Base-by-base conservation (phyloP, 2,888 invertebrate species). In the Xiphydria camelus region DNA sequence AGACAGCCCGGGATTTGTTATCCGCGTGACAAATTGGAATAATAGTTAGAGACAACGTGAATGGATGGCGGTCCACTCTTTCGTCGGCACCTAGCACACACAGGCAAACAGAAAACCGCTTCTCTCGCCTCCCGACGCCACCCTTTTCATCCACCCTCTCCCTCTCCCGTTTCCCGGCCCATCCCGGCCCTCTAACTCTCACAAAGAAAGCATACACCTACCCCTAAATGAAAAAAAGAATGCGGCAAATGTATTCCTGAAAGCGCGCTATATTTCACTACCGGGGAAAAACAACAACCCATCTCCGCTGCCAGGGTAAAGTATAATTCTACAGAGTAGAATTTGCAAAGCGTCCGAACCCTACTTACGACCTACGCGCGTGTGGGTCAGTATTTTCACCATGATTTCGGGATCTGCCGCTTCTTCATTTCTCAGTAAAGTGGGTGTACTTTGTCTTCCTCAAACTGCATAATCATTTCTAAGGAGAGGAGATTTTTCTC, bases 31-130 rank as follows among this genome's bases (percentile, higher is more conserved):
- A 42, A 42, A 42, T 42, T 25, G 25, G 35, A 36, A 42, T 42
- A 42, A 42, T 42, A 42, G 42, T 42, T 17, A 49, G 44, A 51
- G 42, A 49, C 18, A 37, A 17, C 25, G 17, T 33, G 41, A 46
- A 49, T 44, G 46, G 49, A 40, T 38, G 46, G 41, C 49, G 44
- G 49, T 40, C 46, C 34, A 49, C 44, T 49, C 45, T 33, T 22
- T 2, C 12, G 29, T 5, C 12, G 29, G 15, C 29, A 41, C 17
- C 32, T 41, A 22, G 32, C 49, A 41, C 40, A 41, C 40, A 41
- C 38, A 26, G 15, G 17, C 45, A 40, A 42, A 45, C 35, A 41
- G 32, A 22, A 46, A 46, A 14, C 25, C 45, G 38, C 49, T 7
- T 29, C 14, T 42, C 26, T 29, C 25, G 35, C 29, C 29, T 21